Evolutionary conservation across 1,140 invertebrate genomes (phyloP), one percentile per base, ranked within the genome.

Genomic region (Eulimnadia texana): DNA sequence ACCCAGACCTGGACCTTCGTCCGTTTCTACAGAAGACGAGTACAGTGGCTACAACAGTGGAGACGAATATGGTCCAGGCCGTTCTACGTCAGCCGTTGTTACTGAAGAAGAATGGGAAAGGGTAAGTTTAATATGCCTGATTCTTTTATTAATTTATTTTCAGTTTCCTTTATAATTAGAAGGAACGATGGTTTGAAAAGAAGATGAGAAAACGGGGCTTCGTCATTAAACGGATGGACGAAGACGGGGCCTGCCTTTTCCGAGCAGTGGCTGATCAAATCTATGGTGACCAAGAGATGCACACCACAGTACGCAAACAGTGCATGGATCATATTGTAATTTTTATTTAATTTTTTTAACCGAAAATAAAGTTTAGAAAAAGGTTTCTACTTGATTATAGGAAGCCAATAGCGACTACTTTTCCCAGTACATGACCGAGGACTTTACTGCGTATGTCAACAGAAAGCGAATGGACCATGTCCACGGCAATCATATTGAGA

Each of bases 301-400:
- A 95, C 72, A 76, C 78, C 60, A 77, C 84, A 62, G 86, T 94
- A 20, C 77, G 91, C 42, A 84, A 87, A 68, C 82, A 90, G 66
- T 94, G 90, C 71, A 91, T 94, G 83, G 90, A 95, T 75, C 94
- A 94, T 68, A 89, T 95, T 76, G 88, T 91, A 75, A 79, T 80
- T 74, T 19, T 47, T 49, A 54, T 33, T 49, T 52, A 62, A n/a
- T 60, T 19, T 49, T 19, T 62, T 25, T 10, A 23, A 28, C 19
- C 42, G 23, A 1, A 2, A 33, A 13, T 19, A 50, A 54, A 1
- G 1, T 53, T 3, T 63, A 22, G 50, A 16, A 55, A 28, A 42
- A 25, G 3, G 11, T 62, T 64, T 20, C 54, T 67, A 72, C 73
- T 56, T 64, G 59, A 64, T 68, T 70, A 19, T 65, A 85, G 83